These are phyloP conservation scores for Napeogenes sylphis DNA, from an alignment of 2,888 invertebrate species.

Conservation along the genomic window DNA sequence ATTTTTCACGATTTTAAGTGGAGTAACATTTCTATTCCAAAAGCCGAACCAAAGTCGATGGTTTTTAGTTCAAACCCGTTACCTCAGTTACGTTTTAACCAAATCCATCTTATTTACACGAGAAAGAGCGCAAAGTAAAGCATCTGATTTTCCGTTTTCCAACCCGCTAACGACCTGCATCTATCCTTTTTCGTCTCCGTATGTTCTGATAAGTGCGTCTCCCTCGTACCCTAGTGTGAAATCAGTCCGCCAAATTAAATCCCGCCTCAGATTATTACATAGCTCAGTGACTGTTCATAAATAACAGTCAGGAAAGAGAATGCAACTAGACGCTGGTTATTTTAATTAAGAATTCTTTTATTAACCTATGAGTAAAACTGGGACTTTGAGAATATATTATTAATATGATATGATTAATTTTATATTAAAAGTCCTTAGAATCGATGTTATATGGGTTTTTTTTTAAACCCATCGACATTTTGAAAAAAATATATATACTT, in stretches of 20 bases:
- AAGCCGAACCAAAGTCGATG: not conserved
- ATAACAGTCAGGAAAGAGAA: conserved; percentile 69
- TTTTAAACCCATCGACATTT: no score
- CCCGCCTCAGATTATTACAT: conserved; percentile 84
- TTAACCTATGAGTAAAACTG: not conserved
- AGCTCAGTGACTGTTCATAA: conserved; percentile 84
- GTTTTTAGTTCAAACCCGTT: conserved; percentile 28
- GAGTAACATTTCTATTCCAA: no score
- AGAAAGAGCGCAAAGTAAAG: conserved; percentile 43
- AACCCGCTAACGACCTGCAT: conserved; percentile 62
- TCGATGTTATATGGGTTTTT: no score
- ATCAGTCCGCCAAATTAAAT: conserved; percentile 86
- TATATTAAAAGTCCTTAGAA: no score
- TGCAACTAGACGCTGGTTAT: conserved; percentile 41
- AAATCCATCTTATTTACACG: conserved; percentile 42
- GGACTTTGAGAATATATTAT: no score
- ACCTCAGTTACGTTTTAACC: conserved; percentile 31
- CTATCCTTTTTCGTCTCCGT: conserved; percentile 37
- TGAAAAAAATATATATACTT: no score
- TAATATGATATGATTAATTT: no score
- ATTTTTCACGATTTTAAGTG: no score
- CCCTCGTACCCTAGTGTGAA: conserved; percentile 76
- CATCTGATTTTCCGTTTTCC: conserved; percentile 60
- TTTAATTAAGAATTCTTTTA: conserved; percentile 37
- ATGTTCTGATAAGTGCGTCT: conserved; percentile 34